phyloP scores from a whole-genome alignment of 2,113 vertebrate genomes.

The Ramphastos sulfuratus region DNA sequence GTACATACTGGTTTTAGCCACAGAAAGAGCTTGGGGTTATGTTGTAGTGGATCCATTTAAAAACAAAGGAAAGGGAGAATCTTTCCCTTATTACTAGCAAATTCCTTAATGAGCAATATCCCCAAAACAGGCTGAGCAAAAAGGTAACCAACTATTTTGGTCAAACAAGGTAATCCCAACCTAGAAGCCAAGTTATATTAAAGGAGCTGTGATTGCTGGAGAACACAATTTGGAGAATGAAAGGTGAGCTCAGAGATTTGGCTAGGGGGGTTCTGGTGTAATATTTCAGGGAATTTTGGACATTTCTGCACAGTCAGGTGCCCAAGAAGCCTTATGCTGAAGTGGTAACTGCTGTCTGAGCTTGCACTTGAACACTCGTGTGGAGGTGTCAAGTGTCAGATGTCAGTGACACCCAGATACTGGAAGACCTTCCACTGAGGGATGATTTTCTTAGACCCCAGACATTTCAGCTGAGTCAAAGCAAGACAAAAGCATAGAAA shows the following conservation, averaged over 20 bases:
- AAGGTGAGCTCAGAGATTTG: background rate
- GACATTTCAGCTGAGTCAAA: background rate
- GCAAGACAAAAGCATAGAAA: background rate
- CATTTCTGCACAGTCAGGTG: background rate
- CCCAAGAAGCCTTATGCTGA: background rate
- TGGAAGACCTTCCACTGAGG: background rate
- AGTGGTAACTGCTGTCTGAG: background rate
- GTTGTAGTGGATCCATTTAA: background rate
- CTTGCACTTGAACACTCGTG: background rate
- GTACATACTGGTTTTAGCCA: background rate
- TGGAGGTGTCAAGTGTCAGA: background rate
- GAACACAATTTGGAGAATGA: background rate
- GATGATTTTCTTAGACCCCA: background rate
- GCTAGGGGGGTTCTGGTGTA: background rate
- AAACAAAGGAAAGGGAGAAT: background rate
- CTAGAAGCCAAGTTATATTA: background rate
- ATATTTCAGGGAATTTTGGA: background rate
- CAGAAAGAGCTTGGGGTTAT: constrained; percentile 21
- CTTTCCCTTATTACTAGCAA: background rate
- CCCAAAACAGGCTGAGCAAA: background rate
- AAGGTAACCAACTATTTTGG: background rate
- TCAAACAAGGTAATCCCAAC: background rate
- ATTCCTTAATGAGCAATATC: constrained; percentile 24
- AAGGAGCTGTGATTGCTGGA: background rate
- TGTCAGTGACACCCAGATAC: background rate